Evolutionary conservation across 2,888 invertebrate genomes (phyloP), one percentile per base, ranked within the genome.

Genomic region (Therioaphis trifolii): DNA sequence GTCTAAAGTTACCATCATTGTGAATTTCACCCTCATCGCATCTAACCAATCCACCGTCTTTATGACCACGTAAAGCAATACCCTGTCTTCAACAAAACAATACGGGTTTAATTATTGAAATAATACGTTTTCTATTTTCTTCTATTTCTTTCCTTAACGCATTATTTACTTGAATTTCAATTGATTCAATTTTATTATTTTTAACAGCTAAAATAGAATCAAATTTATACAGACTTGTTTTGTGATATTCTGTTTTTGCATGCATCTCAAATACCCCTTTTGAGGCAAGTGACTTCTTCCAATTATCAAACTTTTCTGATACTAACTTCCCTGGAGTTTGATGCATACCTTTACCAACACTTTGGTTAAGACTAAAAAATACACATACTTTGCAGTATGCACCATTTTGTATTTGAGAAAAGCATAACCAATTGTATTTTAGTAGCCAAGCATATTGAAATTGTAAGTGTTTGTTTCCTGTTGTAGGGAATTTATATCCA

Each of bases 21-120:
- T 18, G n/a, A 35, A 66, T 66, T 35, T 66, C n/a, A 21, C 12
- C 68, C 0, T 68, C 43, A 21, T n/a, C 12, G n/a, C 27, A 18
- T 29, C 3, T 29, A 58, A 55, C 18, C 7, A 15, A 21, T 24
- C n/a, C 55, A 43, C 18, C 27, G 14, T 61, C 61, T 15, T 15
- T 29, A 15, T 76, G 76, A 11, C 76, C 61, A 12, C 40, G 5
- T 1, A 76, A 15, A 9, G 35, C 61, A 27, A 76, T 61, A 15
- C 61, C 61, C 40, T 63, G 58, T 15, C 24, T 58, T 61, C 61
- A 61, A 76, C 76, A 76, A 76, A 76, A 24, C 14, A 76, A 5
- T 27, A 76, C 21, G 12, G 76, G 61, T 76, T 76, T 76, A 12
- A 76, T 63, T 12, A 76, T 63, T 4, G 76, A 24, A 18, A 46